Evolutionary conservation across 2,888 invertebrate species (phyloP).

Genomic region (Amphipyra tragopoginis): DNA sequence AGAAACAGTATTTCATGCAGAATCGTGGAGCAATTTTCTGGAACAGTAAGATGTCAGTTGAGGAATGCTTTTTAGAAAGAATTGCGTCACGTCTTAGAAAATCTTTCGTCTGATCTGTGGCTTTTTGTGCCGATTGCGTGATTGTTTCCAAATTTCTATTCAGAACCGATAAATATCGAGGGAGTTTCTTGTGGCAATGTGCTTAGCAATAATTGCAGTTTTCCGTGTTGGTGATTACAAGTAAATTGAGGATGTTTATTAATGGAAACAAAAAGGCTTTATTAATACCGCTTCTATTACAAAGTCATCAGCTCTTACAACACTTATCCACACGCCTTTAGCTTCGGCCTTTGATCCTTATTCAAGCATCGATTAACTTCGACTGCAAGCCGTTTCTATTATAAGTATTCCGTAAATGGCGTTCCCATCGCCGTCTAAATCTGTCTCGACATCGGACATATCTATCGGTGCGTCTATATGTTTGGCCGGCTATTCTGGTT

Average conservation of each 20-base stretch:
- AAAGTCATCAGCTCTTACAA: slow-evolving; percentile 11
- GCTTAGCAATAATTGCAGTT: not conserved
- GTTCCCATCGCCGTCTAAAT: slow-evolving; percentile 68
- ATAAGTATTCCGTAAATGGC: slow-evolving; percentile 65
- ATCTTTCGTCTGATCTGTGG: not conserved
- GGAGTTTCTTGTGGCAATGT: no score
- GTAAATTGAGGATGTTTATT: not conserved
- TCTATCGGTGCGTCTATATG: slow-evolving; percentile 74
- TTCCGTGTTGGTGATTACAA: not conserved
- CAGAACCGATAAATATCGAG: not conserved
- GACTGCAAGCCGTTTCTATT: slow-evolving; percentile 47
- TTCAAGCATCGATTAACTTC: slow-evolving; percentile 34
- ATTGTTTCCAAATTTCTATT: not conserved
- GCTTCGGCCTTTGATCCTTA: slow-evolving; percentile 41
- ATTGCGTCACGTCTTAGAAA: slow-evolving; percentile 10
- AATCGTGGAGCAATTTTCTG: slow-evolving; percentile 37
- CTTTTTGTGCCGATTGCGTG: slow-evolving; percentile 3
- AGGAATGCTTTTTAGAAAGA: slow-evolving; percentile 12
- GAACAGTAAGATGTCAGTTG: slow-evolving; percentile 31
- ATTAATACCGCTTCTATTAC: slow-evolving; percentile 2
- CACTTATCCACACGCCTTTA: slow-evolving; percentile 6
- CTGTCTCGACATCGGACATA: slow-evolving; percentile 60
- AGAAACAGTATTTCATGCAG: slow-evolving; percentile 51
- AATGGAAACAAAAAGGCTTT: slow-evolving; percentile 4
- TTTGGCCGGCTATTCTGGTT: slow-evolving; percentile 81